Percentiles rank a stretch among this genome's conserved stretches.
Evolutionary conservation across 2,113 vertebrate genomes (phyloP).

Genomic region (Electrona antarctica): DNA sequence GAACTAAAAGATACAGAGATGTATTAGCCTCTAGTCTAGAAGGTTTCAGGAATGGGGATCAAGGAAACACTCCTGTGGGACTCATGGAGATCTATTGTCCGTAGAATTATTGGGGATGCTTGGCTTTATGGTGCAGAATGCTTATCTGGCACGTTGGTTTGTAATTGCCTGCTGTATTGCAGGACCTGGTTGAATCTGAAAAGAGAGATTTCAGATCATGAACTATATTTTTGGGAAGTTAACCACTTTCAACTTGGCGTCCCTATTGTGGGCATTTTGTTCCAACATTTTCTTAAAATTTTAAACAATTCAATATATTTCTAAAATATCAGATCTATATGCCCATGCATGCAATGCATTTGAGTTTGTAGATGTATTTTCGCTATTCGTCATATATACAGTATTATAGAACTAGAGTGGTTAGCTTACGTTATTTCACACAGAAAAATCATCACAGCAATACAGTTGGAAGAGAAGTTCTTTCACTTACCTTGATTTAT

Average conservation of each 20-base stretch:
- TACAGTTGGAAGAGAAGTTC: neutral
- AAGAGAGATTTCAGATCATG: conserved; percentile 4
- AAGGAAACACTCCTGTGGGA: conserved; percentile 26
- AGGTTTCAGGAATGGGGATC: conserved; percentile 17
- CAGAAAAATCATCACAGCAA: neutral
- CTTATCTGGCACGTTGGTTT: conserved; percentile 41
- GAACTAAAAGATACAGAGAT: conserved; percentile 53
- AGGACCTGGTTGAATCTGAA: conserved; percentile 19
- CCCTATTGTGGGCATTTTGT: too few species aligned
- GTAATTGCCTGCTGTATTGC: conserved; percentile 20
- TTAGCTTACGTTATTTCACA: neutral
- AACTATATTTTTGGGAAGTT: neutral
- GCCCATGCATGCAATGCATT: too few species aligned
- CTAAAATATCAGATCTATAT: too few species aligned
- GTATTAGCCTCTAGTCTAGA: conserved; percentile 43
- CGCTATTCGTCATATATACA: too few species aligned
- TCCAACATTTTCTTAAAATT: too few species aligned
- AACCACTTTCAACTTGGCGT: too few species aligned
- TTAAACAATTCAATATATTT: too few species aligned
- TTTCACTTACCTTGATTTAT: neutral
- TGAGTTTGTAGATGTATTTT: too few species aligned
- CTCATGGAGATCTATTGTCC: conserved; percentile 41
- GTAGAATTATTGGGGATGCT: conserved; percentile 58
- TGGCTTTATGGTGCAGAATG: conserved; percentile 29
- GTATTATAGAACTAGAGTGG: too few species aligned